Conservation (phyloP, 2,797 vertebrate genomes). For the Rhodeus uyekii region DNA sequence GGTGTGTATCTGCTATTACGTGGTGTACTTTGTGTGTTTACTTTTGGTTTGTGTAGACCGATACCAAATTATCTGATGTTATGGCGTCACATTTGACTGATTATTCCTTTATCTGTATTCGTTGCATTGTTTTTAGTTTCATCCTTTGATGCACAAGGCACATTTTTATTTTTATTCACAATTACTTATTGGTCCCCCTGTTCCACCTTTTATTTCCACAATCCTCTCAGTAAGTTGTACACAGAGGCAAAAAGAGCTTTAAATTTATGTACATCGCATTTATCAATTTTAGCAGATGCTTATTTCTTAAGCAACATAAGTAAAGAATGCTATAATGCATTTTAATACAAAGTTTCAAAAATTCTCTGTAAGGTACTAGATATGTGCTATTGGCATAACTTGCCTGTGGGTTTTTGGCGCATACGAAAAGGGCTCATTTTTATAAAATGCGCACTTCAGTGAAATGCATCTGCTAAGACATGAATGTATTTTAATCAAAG, state of each 20-base stretch:
- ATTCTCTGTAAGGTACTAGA: background rate
- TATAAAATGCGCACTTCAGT: background rate
- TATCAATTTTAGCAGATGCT: background rate
- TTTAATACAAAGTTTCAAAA: background rate
- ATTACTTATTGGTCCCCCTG: background rate
- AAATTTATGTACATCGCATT: background rate
- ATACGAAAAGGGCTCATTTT: background rate
- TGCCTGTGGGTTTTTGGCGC: background rate
- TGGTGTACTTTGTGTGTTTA: conserved; percentile 25
- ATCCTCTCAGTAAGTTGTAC: background rate
- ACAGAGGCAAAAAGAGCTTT: background rate
- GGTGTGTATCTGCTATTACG: conserved; percentile 3
- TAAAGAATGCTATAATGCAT: background rate
- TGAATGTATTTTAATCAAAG: too few relatives aligned
- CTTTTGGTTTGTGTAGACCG: conserved; percentile 9
- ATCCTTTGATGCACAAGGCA: background rate
- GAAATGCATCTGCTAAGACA: too few relatives aligned
- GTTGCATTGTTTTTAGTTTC: background rate
- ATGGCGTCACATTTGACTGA: background rate
- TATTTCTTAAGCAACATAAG: background rate
- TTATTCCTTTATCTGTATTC: background rate
- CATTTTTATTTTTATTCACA: background rate
- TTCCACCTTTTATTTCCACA: background rate
- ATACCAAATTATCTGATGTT: conserved; percentile 17
- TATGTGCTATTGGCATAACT: background rate